phyloP scores from a whole-genome alignment of 2,113 vertebrate species.

The Heliornis fulica region DNA sequence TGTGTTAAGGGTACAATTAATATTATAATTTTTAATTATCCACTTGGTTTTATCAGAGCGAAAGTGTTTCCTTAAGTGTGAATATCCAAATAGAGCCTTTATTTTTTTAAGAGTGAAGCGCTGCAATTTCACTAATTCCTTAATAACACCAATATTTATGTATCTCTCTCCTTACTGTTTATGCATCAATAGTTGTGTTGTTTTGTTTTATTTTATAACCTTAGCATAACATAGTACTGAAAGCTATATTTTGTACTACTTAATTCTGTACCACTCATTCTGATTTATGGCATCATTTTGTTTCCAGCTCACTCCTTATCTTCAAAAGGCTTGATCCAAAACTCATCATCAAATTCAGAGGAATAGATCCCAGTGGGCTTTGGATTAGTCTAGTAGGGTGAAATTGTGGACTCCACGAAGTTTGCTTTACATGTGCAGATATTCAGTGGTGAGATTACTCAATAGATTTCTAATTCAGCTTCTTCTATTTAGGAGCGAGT shows the following conservation, averaged over 20 bases:
- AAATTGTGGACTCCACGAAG: constrained; percentile 54
- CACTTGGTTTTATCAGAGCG: constrained; percentile 50
- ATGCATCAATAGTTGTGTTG: neutral
- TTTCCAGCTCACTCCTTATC: constrained; percentile 62
- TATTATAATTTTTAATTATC: constrained; percentile 66
- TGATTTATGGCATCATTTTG: constrained; percentile 67
- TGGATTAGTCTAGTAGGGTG: constrained; percentile 61
- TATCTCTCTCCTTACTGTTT: neutral
- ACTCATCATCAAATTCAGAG: constrained; percentile 66
- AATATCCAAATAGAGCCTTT: constrained; percentile 41
- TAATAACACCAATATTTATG: constrained; percentile 20
- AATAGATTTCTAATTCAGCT: constrained; percentile 60
- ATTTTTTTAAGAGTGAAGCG: neutral
- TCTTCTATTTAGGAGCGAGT: constrained; percentile 35
- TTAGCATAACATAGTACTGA: constrained; percentile 31
- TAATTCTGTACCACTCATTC: constrained; percentile 57
- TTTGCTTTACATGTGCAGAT: constrained; percentile 44
- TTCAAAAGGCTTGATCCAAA: constrained; percentile 65
- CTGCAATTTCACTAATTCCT: constrained; percentile 4
- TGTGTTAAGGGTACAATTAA: constrained; percentile 59
- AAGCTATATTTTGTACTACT: constrained; percentile 48
- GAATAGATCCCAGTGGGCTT: constrained; percentile 59
- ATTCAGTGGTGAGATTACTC: constrained; percentile 35
- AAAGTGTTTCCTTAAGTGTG: constrained; percentile 58
- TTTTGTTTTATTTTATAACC: constrained; percentile 43